Base-by-base conservation (phyloP, 2,113 vertebrate genomes). In the Mustela nigripes region DNA sequence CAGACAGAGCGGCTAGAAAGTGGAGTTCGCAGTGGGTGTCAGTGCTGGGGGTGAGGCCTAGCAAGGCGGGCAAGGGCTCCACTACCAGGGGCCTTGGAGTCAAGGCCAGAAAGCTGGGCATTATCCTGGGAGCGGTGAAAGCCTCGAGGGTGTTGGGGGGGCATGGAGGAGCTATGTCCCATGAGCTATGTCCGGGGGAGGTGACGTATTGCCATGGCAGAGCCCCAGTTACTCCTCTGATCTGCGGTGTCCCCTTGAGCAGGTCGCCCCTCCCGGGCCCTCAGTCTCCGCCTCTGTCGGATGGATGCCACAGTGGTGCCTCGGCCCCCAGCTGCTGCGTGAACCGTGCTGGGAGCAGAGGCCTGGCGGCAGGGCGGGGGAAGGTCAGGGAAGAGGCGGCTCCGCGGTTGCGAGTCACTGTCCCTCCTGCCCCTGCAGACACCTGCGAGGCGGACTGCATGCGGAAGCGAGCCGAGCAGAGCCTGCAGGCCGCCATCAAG, bases 401-500 rank as follows among this genome's bases (percentile, higher is more conserved):
- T 1, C 60, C 36, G 19, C 4, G 12, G 42, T 8, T 24, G 26
- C 1, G 0, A 31, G 73, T 33, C 1, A 39, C 1, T 42, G 84
- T 91, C 42, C 98, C 95, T 96, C 97, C 91, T 60, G 8, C 91
- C 92, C 90, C 62, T 6, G 22, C 98, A 99, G 99, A 99, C 92
- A 96, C 98, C 6, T 99, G 99, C 28, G 99, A 99, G 58, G 97
- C 99, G 5, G 99, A 99, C 86, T 99, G 99, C 74, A 92, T 99
- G 98, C 98, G 99, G 92, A 99, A 99, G 98, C 99, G 98, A 84
- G 99, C 99, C 31, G 99, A 99, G 97, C 99, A 99, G 99, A 99
- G 99, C 98, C 96, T 99, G 97, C 99, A 99, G 99, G 99, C 98
- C 0, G 99, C 99, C 97, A 99, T 99, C 99, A 99, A 99, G 97